Conservation (phyloP, 2,797 vertebrate genomes). For the Lithobates sylvaticus region DNA sequence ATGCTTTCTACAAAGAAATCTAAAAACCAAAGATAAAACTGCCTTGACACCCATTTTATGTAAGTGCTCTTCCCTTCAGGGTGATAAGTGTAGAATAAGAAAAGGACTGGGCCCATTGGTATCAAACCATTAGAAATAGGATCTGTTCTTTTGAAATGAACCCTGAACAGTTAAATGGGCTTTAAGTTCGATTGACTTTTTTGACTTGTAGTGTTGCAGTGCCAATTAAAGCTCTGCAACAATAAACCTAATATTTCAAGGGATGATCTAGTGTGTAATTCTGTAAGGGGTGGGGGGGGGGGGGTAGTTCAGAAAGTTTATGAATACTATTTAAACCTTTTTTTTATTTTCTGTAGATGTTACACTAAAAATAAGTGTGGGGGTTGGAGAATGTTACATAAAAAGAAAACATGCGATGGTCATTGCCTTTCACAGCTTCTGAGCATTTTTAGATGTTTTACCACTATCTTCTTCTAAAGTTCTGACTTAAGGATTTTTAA, state of each 20-base stretch:
- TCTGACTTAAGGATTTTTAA: background rate
- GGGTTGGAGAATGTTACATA: too few relatives aligned
- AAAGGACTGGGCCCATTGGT: background rate
- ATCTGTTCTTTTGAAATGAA: background rate
- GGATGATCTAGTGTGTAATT: background rate
- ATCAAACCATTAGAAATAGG: background rate
- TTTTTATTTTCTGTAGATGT: background rate
- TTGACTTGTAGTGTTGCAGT: background rate
- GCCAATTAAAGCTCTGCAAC: background rate
- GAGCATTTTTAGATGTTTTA: too few relatives aligned
- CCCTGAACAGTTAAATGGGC: background rate
- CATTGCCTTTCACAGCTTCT: too few relatives aligned
- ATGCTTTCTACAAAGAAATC: conserved; percentile 55
- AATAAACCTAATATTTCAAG: background rate
- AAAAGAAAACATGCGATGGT: too few relatives aligned
- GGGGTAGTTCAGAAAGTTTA: background rate
- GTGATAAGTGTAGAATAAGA: background rate
- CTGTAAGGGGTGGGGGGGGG: too few relatives aligned
- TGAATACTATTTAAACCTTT: background rate
- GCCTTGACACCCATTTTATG: background rate
- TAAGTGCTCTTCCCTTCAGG: background rate
- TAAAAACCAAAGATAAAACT: conserved; percentile 75
- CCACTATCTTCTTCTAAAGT: too few relatives aligned
- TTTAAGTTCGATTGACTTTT: background rate
- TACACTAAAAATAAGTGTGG: background rate